Base-by-base conservation (phyloP, 2,888 invertebrate species). In the Charanyca ferruginea region DNA sequence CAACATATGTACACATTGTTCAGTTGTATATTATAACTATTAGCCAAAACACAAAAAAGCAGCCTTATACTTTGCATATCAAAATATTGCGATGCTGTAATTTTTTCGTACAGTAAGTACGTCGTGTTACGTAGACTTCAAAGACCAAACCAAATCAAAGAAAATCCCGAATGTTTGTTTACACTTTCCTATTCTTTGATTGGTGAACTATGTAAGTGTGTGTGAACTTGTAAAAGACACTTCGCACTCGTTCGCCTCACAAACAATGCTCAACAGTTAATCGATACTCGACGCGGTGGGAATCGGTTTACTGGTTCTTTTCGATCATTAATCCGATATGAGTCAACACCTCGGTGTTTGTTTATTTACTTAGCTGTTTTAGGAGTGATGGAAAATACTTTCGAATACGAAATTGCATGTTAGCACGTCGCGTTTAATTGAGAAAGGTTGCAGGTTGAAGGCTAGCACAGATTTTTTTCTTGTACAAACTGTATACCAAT, bases 221-320 rank as follows among this genome's bases (percentile, higher is more conserved):
- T 47, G 66, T 75, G 16, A 8, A 54, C 35, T 53, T 20, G 47
- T 48, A 41, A 22, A 35, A 48, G 52, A 60, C 64, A 59, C 55
- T 42, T 51, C 9, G 16, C 51, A 66, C 57, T 76, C 53, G 57
- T 38, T 28, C 53, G 45, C 20, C 32, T 49, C 53, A 60, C 68
- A 63, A 65, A 75, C 57, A 72, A 54, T 47, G 63, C 42, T 72
- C 48, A 72, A 71, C 76, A n/a, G 49, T 64, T 52, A 66, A 72
- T 79, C 78, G 64, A 78, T 78, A 76, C 18, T 20, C 25, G 47
- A 38, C 66, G 55, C 48, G 35, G 60, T 35, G 63, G 57, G 57
- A 61, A 44, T 54, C 23, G 47, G 47, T 68, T 60, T 47, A 23
- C 57, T 52, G 38, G 64, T 66, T 65, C 47, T 67, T 72, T 64